phyloP scores from a whole-genome alignment of 1,140 invertebrate species.

The Ceratosolen fusciceps region DNA sequence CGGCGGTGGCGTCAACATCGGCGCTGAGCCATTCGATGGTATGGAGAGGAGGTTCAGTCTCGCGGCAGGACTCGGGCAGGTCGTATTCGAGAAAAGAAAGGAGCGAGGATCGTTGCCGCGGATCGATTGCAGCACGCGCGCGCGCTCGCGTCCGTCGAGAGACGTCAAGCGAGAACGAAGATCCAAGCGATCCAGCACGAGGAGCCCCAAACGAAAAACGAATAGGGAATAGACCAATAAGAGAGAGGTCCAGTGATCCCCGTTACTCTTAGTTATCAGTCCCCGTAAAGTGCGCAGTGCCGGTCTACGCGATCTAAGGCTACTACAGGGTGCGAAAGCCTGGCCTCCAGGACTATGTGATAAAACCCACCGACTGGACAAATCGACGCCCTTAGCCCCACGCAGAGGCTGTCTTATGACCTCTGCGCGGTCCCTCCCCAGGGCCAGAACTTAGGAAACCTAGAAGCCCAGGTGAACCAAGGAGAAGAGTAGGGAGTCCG shows the following conservation, averaged over 20 bases:
- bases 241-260: too few relatives aligned
- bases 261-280: too few relatives aligned
- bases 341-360: neutral
- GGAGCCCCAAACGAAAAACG: too few relatives aligned
- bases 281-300: neutral
- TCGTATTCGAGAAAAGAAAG: neutral
- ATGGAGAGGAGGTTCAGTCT: slow-evolving; percentile 51
- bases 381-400: neutral
- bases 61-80: slow-evolving; percentile 54
- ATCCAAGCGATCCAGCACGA: neutral
- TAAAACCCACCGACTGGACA: neutral
- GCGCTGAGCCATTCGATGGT: neutral
- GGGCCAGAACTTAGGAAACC: too few relatives aligned
- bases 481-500: neutral
- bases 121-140: neutral
- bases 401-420: neutral
- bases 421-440: neutral
- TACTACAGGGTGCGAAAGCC: neutral
- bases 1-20: neutral
- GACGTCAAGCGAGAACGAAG: neutral
- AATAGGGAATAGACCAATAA: too few relatives aligned
- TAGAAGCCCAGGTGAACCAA: neutral
- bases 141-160: neutral
- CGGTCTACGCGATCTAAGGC: too few relatives aligned
- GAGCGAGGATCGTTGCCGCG: neutral